Evolutionary conservation across 2,888 invertebrate genomes (phyloP).

Genomic region (Ariolimax columbianus): DNA sequence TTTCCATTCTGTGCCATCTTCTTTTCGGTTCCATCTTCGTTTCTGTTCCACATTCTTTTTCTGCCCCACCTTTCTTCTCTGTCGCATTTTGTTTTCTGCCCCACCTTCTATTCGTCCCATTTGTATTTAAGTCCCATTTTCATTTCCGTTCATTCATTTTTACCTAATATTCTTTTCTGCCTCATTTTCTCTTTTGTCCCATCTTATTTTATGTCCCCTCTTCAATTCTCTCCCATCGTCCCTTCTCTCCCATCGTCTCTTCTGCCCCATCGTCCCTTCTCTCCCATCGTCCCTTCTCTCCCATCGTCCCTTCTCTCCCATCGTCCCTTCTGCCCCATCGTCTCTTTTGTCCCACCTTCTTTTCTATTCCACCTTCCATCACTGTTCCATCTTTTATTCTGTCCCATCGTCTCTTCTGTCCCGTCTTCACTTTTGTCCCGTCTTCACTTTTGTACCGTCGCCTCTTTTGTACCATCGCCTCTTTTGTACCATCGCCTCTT

Average conservation of each 20-base stretch:
- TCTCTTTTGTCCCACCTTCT: neutral
- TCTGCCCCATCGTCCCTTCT: neutral
- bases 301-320: neutral
- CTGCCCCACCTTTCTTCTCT: neutral
- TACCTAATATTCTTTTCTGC: too few species aligned
- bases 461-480: neutral
- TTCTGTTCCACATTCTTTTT: neutral
- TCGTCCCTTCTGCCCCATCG: neutral
- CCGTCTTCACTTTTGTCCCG: conserved; percentile 5
- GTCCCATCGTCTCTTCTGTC: neutral
- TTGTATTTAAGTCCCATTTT: conserved; percentile 3
- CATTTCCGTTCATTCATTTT: conserved; percentile 15
- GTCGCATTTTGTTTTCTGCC: neutral
- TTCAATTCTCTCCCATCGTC: too few species aligned
- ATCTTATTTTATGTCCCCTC: neutral
- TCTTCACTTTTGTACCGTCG: neutral
- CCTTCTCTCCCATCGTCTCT: neutral
- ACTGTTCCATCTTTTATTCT: neutral
- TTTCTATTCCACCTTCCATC: neutral
- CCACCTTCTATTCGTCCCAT: neutral
- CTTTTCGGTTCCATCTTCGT: neutral
- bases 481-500: neutral
- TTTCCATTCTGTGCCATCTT: neutral
- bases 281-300: neutral
- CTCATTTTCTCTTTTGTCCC: neutral